Conservation (phyloP, 2,888 invertebrate genomes). For the Bhutanitis thaidina region DNA sequence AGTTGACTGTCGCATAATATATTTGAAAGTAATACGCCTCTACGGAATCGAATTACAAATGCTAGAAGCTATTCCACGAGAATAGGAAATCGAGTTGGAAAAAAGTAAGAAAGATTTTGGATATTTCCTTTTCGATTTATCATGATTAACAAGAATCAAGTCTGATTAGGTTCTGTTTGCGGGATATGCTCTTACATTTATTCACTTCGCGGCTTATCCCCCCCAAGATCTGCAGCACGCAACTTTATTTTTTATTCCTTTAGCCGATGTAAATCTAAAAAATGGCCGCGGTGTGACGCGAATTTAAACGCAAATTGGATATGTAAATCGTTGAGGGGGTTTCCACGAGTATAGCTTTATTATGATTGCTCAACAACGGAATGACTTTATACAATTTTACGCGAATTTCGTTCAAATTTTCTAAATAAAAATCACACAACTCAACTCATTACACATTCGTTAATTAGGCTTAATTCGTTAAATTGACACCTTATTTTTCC, state of each 20-base stretch:
- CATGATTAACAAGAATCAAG: slow-evolving; percentile 7
- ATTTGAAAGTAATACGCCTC: not conserved
- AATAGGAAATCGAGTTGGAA: slow-evolving; percentile 1
- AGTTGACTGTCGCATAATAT: too few species aligned
- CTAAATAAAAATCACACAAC: too few species aligned
- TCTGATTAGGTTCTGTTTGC: slow-evolving; percentile 1
- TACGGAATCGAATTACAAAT: not conserved
- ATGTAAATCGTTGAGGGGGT: not conserved
- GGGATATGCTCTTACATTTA: slow-evolving; percentile 8
- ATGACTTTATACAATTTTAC: not conserved
- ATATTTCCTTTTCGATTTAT: slow-evolving; percentile 9
- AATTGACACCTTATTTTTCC: too few species aligned
- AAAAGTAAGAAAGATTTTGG: not conserved
- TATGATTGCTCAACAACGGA: not conserved
- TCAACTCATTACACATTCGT: too few species aligned
- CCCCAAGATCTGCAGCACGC: slow-evolving; percentile 2
- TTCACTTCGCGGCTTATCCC: slow-evolving; percentile 6
- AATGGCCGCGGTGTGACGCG: not conserved
- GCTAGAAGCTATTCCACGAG: not conserved
- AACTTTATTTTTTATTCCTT: not conserved
- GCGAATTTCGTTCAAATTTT: too few species aligned
- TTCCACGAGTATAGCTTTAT: not conserved
- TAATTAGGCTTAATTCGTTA: too few species aligned
- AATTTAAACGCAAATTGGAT: not conserved
- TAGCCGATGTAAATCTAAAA: slow-evolving; percentile 2